Evolutionary conservation across 2,113 vertebrate genomes (phyloP), one percentile per base, ranked within the genome.

Genomic region (Spea multiplicata): DNA sequence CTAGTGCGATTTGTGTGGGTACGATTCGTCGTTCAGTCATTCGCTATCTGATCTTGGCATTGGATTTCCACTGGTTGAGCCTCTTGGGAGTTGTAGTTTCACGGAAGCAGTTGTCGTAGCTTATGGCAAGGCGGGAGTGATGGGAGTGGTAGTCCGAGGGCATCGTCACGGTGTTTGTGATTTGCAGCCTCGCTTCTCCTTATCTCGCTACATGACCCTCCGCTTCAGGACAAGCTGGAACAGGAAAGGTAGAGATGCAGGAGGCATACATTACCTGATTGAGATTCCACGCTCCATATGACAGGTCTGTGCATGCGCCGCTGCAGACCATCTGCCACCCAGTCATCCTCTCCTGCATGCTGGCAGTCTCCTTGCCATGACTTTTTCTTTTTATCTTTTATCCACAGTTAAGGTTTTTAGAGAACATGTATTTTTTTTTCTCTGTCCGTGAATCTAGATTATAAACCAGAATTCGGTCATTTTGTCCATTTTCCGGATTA

Each of bases 271-370:
- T 44, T 45, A 50, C 44, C 49, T 66, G 61, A n/a, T 44, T 57
- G 62, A 80, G 50, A 80, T 80, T 80, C 77, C 77, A 67, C 2
- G 5, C 70, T 30, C 47, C n/a, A 5, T 71, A 52, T 53, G 46
- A 50, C 77, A 67, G 77, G 77, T 80, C 64, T 71, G 30, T 55
- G 44, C 76, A 53, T 65, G 76, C 71, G 3, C 30, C 6, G 9
- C 30, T 30, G 49, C 48, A 44, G 8, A n/a, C 62, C 77, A 73
- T 80, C 77, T 80, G 70, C 62, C 46, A 12, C 77, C 14, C 44
- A 4, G 8, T 44, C 16, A 30, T 12, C 55, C 55, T 12, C 55
- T 59, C 10, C 14, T 64, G 6, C 77, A 59, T 67, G 16, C 76
- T 61, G 75, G 75, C 66, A 77, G 50, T 6, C 52, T 64, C 17